Percentiles rank a stretch among this genome's conserved stretches.
These are phyloP conservation scores for Sarcophaga bullata DNA, from an alignment of 1,140 invertebrate genomes.

Conservation along the genomic window DNA sequence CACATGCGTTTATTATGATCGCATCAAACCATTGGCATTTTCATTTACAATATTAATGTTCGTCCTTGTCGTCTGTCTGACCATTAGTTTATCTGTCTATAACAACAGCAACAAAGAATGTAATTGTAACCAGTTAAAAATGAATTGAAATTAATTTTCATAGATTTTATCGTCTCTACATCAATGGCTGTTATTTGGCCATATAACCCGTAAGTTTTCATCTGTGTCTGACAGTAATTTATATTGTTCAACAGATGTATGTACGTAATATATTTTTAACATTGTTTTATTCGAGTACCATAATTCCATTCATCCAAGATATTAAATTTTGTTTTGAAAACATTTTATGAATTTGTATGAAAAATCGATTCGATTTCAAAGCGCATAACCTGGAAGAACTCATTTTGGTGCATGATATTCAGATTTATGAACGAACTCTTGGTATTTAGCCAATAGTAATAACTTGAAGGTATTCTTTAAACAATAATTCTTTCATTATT, in stretches of 20 bases:
- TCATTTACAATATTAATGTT: not conserved
- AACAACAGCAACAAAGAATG: not conserved
- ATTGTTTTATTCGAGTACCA: no score
- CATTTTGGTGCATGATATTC: no score
- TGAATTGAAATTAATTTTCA: conserved; percentile 29
- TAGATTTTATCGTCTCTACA: conserved; percentile 27
- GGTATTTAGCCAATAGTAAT: no score
- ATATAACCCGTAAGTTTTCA: not conserved
- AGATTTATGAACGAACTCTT: no score
- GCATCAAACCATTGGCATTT: not conserved
- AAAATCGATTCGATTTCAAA: no score
- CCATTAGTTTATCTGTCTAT: not conserved
- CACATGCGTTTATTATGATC: not conserved
- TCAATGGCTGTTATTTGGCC: conserved; percentile 19
- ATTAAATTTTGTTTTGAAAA: no score
- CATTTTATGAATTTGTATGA: no score
- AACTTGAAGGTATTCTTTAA: no score
- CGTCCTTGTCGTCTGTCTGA: not conserved
- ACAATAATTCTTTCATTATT: no score
- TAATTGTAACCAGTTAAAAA: conserved; percentile 20
- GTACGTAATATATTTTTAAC: no score
- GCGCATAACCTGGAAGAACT: no score
- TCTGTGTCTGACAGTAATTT: conserved; percentile 34
- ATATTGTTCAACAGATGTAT: not conserved
- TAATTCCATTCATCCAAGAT: no score